Evolutionary conservation across 2,888 invertebrate species (phyloP).

Genomic region (Caenorhabditis sp.): DNA sequence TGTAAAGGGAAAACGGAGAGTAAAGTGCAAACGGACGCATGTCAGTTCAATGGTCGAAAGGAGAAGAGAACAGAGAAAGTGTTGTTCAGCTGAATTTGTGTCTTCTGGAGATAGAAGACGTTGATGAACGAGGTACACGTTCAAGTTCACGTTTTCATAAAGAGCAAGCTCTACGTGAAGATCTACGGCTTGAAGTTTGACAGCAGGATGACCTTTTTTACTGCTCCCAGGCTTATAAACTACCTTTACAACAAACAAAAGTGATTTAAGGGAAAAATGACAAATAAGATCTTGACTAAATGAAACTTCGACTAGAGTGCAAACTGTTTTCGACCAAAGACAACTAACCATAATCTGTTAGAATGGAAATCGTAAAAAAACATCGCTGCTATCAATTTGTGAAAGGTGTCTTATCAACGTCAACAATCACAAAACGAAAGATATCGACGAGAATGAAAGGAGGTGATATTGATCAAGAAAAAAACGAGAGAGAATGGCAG

Average conservation of each 20-base stretch:
- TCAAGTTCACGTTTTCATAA: constrained; percentile 9
- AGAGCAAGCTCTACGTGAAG: neutral
- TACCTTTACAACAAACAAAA: neutral
- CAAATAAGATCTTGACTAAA: neutral
- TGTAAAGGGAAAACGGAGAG: neutral
- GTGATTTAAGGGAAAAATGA: neutral
- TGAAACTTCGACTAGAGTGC: constrained; percentile 24
- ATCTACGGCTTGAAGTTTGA: too few species aligned
- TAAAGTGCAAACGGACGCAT: constrained; percentile 19
- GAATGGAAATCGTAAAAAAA: neutral
- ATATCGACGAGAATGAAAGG: neutral
- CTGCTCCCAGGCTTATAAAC: neutral
- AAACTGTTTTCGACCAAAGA: constrained; percentile 6
- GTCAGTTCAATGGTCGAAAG: neutral
- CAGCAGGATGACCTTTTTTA: neutral
- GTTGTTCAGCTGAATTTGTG: too few species aligned
- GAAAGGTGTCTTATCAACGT: constrained; percentile 21
- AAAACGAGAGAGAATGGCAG: neutral
- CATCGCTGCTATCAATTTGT: neutral
- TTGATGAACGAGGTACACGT: neutral
- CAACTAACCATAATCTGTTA: too few species aligned
- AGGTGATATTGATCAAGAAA: constrained; percentile 20
- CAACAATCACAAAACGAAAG: constrained; percentile 26
- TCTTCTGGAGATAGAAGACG: too few species aligned
- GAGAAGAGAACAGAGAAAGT: neutral